These are phyloP conservation scores for Rhagonycha fulva DNA, from an alignment of 2,888 invertebrate genomes.

Conservation along the genomic window DNA sequence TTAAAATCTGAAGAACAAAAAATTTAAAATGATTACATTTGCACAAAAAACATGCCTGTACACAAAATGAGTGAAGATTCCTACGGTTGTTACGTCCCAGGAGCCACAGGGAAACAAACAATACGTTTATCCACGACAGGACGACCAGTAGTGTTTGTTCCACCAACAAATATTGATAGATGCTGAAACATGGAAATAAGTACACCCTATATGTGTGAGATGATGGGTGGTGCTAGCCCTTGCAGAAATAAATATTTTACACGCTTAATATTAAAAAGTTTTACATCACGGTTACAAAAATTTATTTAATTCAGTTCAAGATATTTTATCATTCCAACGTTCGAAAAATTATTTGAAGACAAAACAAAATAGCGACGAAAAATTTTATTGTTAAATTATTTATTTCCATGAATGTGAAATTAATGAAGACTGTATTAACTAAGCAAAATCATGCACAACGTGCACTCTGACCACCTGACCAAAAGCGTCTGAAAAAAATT, in stretches of 20 bases:
- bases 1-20: neutral
- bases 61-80: constrained; percentile 42
- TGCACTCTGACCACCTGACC: no score
- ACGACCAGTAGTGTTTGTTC: constrained; percentile 41
- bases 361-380: neutral
- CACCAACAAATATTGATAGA: constrained; percentile 32
- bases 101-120: constrained; percentile 34
- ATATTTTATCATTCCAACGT: neutral
- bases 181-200: constrained; percentile 54
- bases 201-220: constrained; percentile 55
- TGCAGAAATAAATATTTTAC: constrained; percentile 25
- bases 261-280: neutral
- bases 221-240: constrained; percentile 41
- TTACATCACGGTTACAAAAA: neutral
- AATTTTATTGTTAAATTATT: neutral
- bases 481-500: neutral
- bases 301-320: constrained; percentile 1
- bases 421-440: neutral
- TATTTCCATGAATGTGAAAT: neutral
- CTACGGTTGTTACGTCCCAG: constrained; percentile 45
- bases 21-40: neutral
- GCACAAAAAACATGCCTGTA: constrained; percentile 35
- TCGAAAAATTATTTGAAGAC: neutral
- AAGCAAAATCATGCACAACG: neutral
- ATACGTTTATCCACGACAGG: constrained; percentile 38